A percentile compares a stretch with the other conserved stretches of the same genome.
Conservation (phyloP, 2,113 vertebrate species). For the Nymphicus hollandicus region DNA sequence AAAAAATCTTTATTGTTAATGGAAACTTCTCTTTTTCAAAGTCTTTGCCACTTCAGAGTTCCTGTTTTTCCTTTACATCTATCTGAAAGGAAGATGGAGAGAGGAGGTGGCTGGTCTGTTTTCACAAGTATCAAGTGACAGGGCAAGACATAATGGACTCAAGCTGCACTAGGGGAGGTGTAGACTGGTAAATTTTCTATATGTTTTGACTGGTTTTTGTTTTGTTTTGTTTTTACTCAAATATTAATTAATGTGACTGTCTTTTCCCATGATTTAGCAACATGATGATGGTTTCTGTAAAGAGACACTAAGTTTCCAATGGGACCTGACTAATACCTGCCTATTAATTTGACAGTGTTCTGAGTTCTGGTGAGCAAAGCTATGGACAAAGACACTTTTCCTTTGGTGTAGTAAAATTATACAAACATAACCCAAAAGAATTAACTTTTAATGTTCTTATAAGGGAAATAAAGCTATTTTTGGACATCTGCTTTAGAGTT, state of each 20-base stretch:
- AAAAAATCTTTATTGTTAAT: not conserved
- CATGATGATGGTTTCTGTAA: not conserved
- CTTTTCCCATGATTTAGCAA: not conserved
- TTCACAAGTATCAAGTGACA: not conserved
- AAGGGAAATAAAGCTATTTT: not conserved
- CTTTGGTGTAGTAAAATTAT: not conserved
- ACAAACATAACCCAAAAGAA: not conserved
- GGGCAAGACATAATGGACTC: not conserved
- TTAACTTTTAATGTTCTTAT: not conserved
- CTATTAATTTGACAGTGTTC: not conserved
- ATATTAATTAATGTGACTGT: not conserved
- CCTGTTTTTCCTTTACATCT: not conserved
- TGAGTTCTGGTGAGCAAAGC: not conserved
- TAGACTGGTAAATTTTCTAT: not conserved
- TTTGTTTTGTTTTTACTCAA: not conserved
- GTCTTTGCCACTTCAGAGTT: not conserved
- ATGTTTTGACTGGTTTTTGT: not conserved
- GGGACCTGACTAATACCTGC: not conserved
- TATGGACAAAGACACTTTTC: not conserved
- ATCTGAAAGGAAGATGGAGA: not conserved
- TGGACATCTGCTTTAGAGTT: not conserved
- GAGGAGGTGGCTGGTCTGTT: not conserved
- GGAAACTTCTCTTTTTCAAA: not conserved
- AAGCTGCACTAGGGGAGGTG: not conserved
- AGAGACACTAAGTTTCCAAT: not conserved